A percentile compares a stretch with the other conserved stretches of the same genome.
These are phyloP conservation scores for Numida meleagris DNA, from an alignment of 2,113 vertebrate genomes.

Conservation along the genomic window DNA sequence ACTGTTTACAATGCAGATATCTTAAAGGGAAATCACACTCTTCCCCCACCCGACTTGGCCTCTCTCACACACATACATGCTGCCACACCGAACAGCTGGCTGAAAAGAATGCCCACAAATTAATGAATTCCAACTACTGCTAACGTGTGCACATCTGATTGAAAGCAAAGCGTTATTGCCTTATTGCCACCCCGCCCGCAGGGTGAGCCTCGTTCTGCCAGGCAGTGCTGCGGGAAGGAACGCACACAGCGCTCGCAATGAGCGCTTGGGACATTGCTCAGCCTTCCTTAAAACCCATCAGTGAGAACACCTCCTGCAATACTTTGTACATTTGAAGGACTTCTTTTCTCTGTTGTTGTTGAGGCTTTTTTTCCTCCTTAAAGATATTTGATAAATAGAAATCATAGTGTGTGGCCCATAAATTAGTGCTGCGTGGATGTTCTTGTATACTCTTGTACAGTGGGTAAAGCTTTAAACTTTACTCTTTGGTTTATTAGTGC, in stretches of 20 bases:
- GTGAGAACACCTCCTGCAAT: neutral
- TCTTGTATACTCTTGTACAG: neutral
- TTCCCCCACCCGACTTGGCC: neutral
- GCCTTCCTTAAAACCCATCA: neutral
- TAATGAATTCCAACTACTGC: neutral
- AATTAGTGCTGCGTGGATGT: neutral
- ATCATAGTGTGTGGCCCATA: neutral
- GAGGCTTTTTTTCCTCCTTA: neutral
- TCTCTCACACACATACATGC: neutral
- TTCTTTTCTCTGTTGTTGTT: neutral
- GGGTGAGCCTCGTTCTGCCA: neutral
- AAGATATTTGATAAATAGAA: neutral
- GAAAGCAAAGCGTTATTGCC: neutral
- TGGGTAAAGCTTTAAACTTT: neutral
- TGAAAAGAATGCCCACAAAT: neutral
- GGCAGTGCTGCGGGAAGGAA: neutral
- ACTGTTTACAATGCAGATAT: conserved; percentile 28
- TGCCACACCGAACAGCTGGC: neutral
- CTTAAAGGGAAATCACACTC: neutral
- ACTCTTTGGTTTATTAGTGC: neutral
- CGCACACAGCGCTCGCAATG: neutral
- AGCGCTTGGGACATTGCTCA: neutral
- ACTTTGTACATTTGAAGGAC: neutral
- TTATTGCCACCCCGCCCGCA: neutral
- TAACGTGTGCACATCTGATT: neutral